A percentile compares a stretch with the other conserved stretches of the same genome.
phyloP scores from a whole-genome alignment of 2,113 vertebrate species.

The Argyrosomus japonicus region DNA sequence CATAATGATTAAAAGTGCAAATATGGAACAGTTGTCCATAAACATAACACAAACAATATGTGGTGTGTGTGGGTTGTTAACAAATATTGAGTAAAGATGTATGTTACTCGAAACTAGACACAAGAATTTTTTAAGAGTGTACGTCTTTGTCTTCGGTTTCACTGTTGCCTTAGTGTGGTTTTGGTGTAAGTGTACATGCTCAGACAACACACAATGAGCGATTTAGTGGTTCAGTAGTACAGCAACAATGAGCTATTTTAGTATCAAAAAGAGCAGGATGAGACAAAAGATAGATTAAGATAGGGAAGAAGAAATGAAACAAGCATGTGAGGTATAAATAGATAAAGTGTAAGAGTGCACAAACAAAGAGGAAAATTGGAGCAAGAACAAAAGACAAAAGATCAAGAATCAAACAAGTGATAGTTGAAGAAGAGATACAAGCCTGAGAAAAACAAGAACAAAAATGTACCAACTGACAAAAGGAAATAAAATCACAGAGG shows the following conservation, averaged over 20 bases:
- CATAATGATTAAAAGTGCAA: not conserved
- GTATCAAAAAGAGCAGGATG: slow-evolving; percentile 14
- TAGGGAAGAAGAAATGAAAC: not conserved
- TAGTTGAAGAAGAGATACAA: not conserved
- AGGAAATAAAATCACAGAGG: slow-evolving; percentile 2
- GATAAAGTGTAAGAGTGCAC: slow-evolving; percentile 1
- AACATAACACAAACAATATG: slow-evolving; percentile 28
- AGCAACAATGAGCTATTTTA: slow-evolving; percentile 62
- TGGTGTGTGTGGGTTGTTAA: slow-evolving; percentile 17
- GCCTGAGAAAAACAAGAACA: not conserved
- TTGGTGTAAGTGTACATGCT: slow-evolving; percentile 44
- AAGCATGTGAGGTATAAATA: not conserved
- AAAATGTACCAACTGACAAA: not conserved
- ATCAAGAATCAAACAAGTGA: not conserved
- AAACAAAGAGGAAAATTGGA: not conserved
- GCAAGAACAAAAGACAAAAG: not conserved
- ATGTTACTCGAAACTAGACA: slow-evolving; percentile 16
- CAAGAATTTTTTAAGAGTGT: slow-evolving; percentile 26
- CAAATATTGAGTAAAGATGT: slow-evolving; percentile 42
- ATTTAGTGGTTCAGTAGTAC: slow-evolving; percentile 34
- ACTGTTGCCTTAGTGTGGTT: slow-evolving; percentile 45
- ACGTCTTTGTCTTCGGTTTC: slow-evolving; percentile 45
- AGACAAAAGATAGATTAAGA: slow-evolving; percentile 10
- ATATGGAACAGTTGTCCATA: slow-evolving; percentile 11
- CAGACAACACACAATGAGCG: slow-evolving; percentile 47